Base-by-base conservation (phyloP, 2,888 invertebrate species). In the Callinectes sapidus region DNA sequence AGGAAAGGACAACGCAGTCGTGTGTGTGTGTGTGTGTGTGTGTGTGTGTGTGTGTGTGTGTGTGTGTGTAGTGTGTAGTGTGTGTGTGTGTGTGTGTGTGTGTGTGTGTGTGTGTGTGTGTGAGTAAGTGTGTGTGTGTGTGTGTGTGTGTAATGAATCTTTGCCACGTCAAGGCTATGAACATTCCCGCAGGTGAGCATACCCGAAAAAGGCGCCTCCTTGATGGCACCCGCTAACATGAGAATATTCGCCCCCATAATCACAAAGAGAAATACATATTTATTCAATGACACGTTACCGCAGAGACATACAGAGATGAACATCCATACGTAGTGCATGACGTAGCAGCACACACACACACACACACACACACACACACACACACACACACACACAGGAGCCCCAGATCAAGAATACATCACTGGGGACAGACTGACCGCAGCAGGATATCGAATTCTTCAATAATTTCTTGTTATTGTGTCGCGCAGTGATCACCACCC, bases 81-180 rank as follows among this genome's bases (percentile, higher is more conserved):
- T 87, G 87, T 87, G 87, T 87, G 87, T 87, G 87, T 87, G 87
- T 87, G 87, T 87, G 87, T 87, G 87, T 87, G 87, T 87, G 87
- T 87, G 87, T 87, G 87, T 87, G 87, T 87, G 87, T 87, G 87
- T 87, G 87, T 87, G 87, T 87, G 87, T 87, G 87, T 87, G 87
- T 87, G 87, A 54, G 87, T 87, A 54, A 54, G 88, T 88, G 88
- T 88, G 88, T 88, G 88, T 88, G 54, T 88, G 88, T 88, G 88
- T 88, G 88, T 88, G 88, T 88, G 88, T 88, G 88, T 88, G 88
- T 55, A 32, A 71, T 88, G 32, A 32, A 81, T 71, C 71, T 71
- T 71, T 35, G 81, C 32, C 81, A 81, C 81, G 35, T 35, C 81
- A 32, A 81, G 13, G 81, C 16, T 35, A 35, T 32, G 81, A 81